A percentile compares a stretch with the other conserved stretches of the same genome.
Conservation (phyloP, 2,113 vertebrate genomes). For the Orthonyx spaldingii region DNA sequence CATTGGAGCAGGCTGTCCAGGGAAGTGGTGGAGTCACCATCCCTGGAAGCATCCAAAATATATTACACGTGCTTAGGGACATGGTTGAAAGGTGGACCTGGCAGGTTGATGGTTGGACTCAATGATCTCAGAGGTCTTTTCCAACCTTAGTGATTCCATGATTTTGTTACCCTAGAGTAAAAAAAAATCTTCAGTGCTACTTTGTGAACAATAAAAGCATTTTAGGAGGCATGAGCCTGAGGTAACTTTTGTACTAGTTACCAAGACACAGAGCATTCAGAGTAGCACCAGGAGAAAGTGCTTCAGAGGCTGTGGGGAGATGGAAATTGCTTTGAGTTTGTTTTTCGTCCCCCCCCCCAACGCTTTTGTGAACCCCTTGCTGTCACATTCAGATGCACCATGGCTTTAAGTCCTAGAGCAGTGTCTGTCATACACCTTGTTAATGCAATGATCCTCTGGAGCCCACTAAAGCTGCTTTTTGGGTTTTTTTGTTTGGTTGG, state of each 20-base stretch:
- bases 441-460: background rate
- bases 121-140: background rate
- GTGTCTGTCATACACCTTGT: rapidly evolving
- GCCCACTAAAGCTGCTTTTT: background rate
- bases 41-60: background rate
- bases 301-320: no score
- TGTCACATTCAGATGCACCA: background rate
- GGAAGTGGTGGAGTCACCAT: background rate
- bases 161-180: background rate
- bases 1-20: background rate
- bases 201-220: background rate
- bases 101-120: background rate
- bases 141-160: background rate
- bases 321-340: background rate
- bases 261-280: no score
- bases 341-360: rapidly evolving
- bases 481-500: no score
- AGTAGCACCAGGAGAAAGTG: no score
- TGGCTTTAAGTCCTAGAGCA: background rate
- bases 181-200: background rate
- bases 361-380: background rate
- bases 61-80: background rate
- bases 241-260: rapidly evolving
- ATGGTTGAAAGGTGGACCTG: background rate
- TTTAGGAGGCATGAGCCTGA: rapidly evolving